These are phyloP conservation scores for Hyperoplus immaculatus DNA, from an alignment of 2,797 vertebrate genomes.

Conservation along the genomic window DNA sequence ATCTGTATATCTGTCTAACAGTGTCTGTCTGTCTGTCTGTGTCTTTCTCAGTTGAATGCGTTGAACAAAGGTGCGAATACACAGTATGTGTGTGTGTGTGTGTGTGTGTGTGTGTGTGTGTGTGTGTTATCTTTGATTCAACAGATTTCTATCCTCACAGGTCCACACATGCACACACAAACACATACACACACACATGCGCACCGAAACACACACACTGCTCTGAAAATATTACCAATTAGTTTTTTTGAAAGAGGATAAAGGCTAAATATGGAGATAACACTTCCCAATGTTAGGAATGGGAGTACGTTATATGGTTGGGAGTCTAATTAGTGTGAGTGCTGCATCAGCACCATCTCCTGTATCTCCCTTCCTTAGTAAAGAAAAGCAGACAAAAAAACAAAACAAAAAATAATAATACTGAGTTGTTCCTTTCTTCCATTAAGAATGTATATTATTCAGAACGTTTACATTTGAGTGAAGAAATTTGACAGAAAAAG, in stretches of 20 bases:
- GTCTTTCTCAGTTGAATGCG: slow-evolving; percentile 19
- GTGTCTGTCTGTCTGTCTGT: neutral
- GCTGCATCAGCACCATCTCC: neutral
- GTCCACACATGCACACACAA: slow-evolving; percentile 29
- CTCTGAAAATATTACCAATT: slow-evolving; percentile 43
- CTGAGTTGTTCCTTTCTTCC: too few species aligned
- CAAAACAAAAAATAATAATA: neutral
- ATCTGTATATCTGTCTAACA: neutral
- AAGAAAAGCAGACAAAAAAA: slow-evolving; percentile 9
- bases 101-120: neutral
- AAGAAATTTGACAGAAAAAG: neutral
- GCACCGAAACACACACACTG: slow-evolving; percentile 24
- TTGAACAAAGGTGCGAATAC: slow-evolving; percentile 19
- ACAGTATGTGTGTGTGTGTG: neutral
- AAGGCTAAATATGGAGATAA: slow-evolving; percentile 39
- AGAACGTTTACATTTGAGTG: neutral
- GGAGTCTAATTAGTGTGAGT: too few species aligned
- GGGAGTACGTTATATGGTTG: neutral
- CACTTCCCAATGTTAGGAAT: slow-evolving; percentile 14
- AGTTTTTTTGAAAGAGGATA: slow-evolving; percentile 30
- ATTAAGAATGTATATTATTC: neutral
- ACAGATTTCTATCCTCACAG: slow-evolving; percentile 68
- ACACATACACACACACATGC: slow-evolving; percentile 16
- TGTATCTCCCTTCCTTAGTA: too few species aligned
- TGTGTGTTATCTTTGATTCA: slow-evolving; percentile 64